A percentile compares a stretch with the other conserved stretches of the same genome.
These are phyloP conservation scores for Stigmatopora argus DNA, from an alignment of 2,113 vertebrate genomes.

Conservation along the genomic window DNA sequence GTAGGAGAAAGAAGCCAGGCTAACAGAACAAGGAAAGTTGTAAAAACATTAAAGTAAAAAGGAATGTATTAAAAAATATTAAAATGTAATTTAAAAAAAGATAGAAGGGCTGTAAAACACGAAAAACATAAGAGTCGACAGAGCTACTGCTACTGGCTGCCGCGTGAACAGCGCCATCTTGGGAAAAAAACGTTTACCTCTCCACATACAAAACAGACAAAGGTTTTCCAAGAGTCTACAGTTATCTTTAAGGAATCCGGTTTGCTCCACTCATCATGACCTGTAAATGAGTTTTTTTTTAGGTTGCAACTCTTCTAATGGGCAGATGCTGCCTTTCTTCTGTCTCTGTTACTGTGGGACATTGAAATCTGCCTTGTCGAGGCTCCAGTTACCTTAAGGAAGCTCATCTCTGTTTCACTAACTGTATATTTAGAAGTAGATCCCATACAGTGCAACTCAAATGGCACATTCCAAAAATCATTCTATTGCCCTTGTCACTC, in stretches of 20 bases:
- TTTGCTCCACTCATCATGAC: neutral
- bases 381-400: constrained; percentile 62
- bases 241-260: neutral
- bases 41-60: too few relatives aligned
- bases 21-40: too few relatives aligned
- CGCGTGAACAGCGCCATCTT: too few relatives aligned
- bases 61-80: too few relatives aligned
- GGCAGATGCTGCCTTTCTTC: constrained; percentile 5
- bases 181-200: too few relatives aligned
- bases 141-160: too few relatives aligned
- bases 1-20: too few relatives aligned
- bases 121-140: too few relatives aligned
- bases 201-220: too few relatives aligned
- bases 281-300: neutral
- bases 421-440: constrained; percentile 70
- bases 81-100: too few relatives aligned
- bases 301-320: neutral
- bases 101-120: too few relatives aligned
- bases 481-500: constrained; percentile 45
- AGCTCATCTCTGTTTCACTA: constrained; percentile 59
- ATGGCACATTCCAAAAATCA: constrained; percentile 58
- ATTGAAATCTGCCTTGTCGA: constrained; percentile 42
- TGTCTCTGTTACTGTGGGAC: constrained; percentile 30
- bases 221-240: neutral
- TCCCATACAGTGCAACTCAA: constrained; percentile 55